Evolutionary conservation across 2,797 vertebrate genomes (phyloP).

Genomic region (Trachurus trachurus): DNA sequence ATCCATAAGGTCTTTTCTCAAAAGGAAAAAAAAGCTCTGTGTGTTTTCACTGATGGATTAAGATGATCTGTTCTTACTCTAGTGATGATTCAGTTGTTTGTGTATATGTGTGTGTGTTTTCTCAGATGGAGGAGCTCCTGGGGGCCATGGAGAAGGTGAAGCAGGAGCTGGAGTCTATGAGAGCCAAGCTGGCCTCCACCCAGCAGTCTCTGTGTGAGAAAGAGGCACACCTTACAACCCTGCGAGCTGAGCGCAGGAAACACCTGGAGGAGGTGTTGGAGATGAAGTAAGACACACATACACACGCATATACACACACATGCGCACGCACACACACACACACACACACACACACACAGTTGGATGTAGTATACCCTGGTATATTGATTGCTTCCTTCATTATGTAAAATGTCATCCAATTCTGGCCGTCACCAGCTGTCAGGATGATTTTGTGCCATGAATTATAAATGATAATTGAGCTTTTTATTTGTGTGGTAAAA

Average conservation of each 20-base stretch:
- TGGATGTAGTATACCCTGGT: slow-evolving; percentile 37
- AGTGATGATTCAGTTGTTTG: slow-evolving; percentile 17
- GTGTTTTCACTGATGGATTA: slow-evolving; percentile 11
- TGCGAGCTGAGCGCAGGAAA: slow-evolving; percentile 95
- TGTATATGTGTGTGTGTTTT: slow-evolving; percentile 31
- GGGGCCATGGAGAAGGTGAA: slow-evolving; percentile 99
- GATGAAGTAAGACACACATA: slow-evolving; percentile 93
- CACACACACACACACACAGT: slow-evolving; percentile 16
- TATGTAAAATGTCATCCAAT: slow-evolving; percentile 75
- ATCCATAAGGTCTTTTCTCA: neutral
- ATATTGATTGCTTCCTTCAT: slow-evolving; percentile 69
- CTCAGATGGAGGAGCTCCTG: slow-evolving; percentile 96
- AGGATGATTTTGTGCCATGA: slow-evolving; percentile 60
- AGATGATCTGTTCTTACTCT: slow-evolving; percentile 10
- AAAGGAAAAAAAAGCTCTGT: neutral
- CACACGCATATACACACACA: too few relatives aligned
- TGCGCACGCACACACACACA: neutral
- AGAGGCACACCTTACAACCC: slow-evolving; percentile 95
- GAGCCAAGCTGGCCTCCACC: slow-evolving; percentile 96
- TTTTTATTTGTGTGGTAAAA: slow-evolving; percentile 65
- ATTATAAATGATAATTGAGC: slow-evolving; percentile 75
- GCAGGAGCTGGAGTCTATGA: slow-evolving; percentile 98
- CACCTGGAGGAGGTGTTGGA: slow-evolving; percentile 99
- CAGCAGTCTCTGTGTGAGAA: slow-evolving; percentile 98
- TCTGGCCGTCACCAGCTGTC: slow-evolving; percentile 58